Evolutionary conservation across 2,888 invertebrate species (phyloP).

Genomic region (Melanostoma mellinum): DNA sequence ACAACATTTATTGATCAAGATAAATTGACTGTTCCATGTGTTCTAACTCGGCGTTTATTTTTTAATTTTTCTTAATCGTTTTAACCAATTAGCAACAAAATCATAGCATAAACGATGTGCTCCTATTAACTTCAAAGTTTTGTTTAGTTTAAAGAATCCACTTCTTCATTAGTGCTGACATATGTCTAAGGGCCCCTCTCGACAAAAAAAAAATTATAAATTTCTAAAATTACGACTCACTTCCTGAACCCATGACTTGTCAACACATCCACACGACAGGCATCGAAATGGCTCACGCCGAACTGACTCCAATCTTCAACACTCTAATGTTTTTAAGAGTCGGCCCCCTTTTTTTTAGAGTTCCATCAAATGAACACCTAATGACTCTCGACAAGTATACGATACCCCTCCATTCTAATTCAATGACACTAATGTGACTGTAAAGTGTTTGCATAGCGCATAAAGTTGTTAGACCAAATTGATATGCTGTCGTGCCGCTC

Average conservation of each 20-base stretch:
- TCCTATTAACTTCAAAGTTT: too few relatives aligned
- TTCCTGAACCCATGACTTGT: conserved; percentile 51
- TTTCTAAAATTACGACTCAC: neutral
- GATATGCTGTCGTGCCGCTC: conserved; percentile 60
- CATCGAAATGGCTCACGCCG: conserved; percentile 32
- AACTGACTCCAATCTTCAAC: conserved; percentile 15
- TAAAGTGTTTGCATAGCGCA: conserved; percentile 64
- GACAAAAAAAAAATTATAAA: too few relatives aligned
- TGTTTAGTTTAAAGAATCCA: too few relatives aligned
- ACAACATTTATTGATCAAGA: too few relatives aligned
- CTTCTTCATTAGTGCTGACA: too few relatives aligned
- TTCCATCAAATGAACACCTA: conserved; percentile 50
- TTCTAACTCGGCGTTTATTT: too few relatives aligned
- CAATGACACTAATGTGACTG: conserved; percentile 64
- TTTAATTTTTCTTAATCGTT: too few relatives aligned
- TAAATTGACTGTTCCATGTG: too few relatives aligned
- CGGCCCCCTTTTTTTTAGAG: conserved; percentile 10
- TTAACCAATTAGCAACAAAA: too few relatives aligned
- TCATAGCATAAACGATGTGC: too few relatives aligned
- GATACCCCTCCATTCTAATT: conserved; percentile 27
- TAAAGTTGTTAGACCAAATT: conserved; percentile 54
- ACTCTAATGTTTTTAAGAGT: neutral
- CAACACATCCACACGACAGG: conserved; percentile 14
- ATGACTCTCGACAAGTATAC: conserved; percentile 41
- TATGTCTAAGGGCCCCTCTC: too few relatives aligned